Evolutionary conservation across 2,113 vertebrate species (phyloP), one percentile per base, ranked within the genome.

Genomic region (Sinocyclocheilus anophthalmus): DNA sequence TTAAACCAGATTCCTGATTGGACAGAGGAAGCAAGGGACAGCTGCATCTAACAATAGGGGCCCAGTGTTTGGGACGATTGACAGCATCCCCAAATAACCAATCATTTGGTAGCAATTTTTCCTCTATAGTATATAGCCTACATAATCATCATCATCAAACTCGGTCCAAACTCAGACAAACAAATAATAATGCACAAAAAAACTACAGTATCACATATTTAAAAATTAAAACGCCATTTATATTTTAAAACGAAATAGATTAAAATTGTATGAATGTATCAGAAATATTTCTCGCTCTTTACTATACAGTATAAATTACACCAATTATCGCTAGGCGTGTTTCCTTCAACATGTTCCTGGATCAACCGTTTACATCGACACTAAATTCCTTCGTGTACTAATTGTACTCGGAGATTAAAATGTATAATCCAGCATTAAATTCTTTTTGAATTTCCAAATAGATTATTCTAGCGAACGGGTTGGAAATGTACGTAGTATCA

Each of bases 21-120:
- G 90, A 73, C 83, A 13, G 85, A 75, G 77, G 86, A 81, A 87
- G 63, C 89, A 77, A 90, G 88, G 70, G 90, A 94, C 94, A 95
- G 94, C 93, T 94, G 93, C 88, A 89, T 92, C 91, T 63, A 92
- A 91, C 91, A 92, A 86, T 88, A 90, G 89, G 72, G 81, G 61
- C 83, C 88, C 73, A 89, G 83, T 53, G 83, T 87, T 50, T 80
- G 70, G 84, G 88, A 50, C 85, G 89, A 92, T 91, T 90, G 89
- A 89, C 45, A 22, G 22, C 30, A 65, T 24, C 86, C 92, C 89
- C 88, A 83, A 91, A 91, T 93, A 93, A 65, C 18, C 14, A 14
- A 53, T 13, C 39, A n/a, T 59, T 42, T 42, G 73, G 14, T 76
- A 59, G 24, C 24, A 33, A 6, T 26, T 2, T 16, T 3, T 22